A percentile compares a stretch with the other conserved stretches of the same genome.
Evolutionary conservation across 2,113 vertebrate genomes (phyloP).

Genomic region (Triplophysa dalaica): DNA sequence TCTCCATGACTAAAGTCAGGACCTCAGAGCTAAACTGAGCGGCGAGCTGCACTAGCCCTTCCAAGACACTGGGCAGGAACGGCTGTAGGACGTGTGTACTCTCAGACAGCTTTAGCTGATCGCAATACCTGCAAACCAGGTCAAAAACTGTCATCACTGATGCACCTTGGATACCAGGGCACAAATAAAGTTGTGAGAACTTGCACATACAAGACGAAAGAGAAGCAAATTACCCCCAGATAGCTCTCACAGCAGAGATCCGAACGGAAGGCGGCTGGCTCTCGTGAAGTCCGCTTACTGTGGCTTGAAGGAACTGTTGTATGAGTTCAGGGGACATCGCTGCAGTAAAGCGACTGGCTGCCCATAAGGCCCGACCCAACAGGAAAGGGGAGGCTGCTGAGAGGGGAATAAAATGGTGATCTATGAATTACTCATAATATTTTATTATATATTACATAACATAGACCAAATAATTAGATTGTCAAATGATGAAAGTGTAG

Average conservation of each 20-base stretch:
- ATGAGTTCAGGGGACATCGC: conserved; percentile 97
- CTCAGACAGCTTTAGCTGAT: conserved; percentile 94
- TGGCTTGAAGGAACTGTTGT: conserved; percentile 97
- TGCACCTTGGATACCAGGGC: neutral
- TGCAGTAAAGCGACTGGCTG: conserved; percentile 93
- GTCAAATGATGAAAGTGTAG: neutral
- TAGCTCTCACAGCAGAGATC: conserved; percentile 94
- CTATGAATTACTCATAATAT: no score
- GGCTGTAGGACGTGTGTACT: conserved; percentile 93
- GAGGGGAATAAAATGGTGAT: neutral
- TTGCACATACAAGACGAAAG: no score
- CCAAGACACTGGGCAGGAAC: conserved; percentile 93
- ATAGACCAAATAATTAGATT: neutral
- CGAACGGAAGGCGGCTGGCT: conserved; percentile 92
- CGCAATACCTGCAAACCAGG: conserved; percentile 83
- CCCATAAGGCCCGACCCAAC: conserved; percentile 93
- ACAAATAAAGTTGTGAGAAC: no score
- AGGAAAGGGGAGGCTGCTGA: conserved; percentile 88
- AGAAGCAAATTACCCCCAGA: conserved; percentile 87
- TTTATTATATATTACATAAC: no score
- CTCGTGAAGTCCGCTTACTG: conserved; percentile 92
- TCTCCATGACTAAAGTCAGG: conserved; percentile 97
- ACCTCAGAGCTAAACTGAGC: conserved; percentile 97
- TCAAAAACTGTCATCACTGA: neutral
- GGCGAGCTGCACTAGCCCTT: conserved; percentile 91